phyloP scores from a whole-genome alignment of 1,140 invertebrate species.

The Drosophila tropicalis region DNA sequence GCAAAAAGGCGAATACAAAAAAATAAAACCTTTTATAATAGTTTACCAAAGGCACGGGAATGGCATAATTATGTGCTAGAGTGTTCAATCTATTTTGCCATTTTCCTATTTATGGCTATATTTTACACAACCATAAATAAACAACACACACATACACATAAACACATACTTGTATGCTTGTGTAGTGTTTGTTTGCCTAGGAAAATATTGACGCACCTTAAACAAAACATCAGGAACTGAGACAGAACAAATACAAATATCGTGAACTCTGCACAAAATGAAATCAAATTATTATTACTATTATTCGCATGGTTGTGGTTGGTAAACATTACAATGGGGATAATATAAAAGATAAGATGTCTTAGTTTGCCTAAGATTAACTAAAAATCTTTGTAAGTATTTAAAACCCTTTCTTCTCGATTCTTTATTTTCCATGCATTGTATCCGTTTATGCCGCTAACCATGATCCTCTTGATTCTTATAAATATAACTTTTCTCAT shows the following conservation, averaged over 20 bases:
- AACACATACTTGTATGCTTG: slow-evolving; percentile 5
- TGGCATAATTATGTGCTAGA: slow-evolving; percentile 7
- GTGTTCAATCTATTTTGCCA: slow-evolving; percentile 11
- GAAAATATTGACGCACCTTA: slow-evolving; percentile 48
- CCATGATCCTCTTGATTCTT: not conserved
- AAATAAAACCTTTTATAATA: slow-evolving; percentile 7
- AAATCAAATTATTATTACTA: slow-evolving; percentile 56
- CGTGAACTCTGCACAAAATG: slow-evolving; percentile 7
- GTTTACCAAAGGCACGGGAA: slow-evolving; percentile 10
- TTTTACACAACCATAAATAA: slow-evolving; percentile 20
- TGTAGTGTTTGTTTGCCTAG: slow-evolving; percentile 24
- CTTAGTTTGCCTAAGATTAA: too few relatives aligned
- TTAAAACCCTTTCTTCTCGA: too few relatives aligned
- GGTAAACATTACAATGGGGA: not conserved
- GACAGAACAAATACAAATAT: slow-evolving; percentile 24
- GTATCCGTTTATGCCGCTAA: not conserved
- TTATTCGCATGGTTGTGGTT: slow-evolving; percentile 12
- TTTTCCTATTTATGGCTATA: slow-evolving; percentile 12
- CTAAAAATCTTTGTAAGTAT: too few relatives aligned
- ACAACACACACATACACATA: not conserved
- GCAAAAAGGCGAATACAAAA: slow-evolving; percentile 24
- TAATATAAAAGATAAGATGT: too few relatives aligned
- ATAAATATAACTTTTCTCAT: slow-evolving; percentile 61
- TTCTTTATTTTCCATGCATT: too few relatives aligned
- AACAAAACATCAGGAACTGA: slow-evolving; percentile 15